phyloP scores from a whole-genome alignment of 2,113 vertebrate species.

The Telmatochromis sp. region DNA sequence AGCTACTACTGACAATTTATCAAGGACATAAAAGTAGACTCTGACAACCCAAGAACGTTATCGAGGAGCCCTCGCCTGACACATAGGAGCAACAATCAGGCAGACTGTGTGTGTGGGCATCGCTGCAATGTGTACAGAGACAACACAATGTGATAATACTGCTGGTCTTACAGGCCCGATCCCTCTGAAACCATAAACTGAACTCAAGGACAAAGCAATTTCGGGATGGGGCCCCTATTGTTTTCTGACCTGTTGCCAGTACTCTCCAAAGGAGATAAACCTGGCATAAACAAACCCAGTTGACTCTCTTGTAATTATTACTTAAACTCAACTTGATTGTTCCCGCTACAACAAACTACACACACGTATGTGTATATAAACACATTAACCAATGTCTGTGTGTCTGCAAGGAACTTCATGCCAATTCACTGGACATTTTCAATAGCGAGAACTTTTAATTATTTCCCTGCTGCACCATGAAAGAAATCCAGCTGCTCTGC shows the following conservation, averaged over 20 bases:
- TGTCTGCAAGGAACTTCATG: constrained; percentile 46
- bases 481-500: constrained; percentile 74
- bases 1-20: not conserved
- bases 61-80: constrained; percentile 19
- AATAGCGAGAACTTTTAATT: constrained; percentile 67
- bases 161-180: constrained; percentile 41
- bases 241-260: constrained; percentile 38
- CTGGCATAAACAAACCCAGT: not conserved
- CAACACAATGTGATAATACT: constrained; percentile 62
- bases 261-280: constrained; percentile 17
- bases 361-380: constrained; percentile 8
- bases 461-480: constrained; percentile 69
- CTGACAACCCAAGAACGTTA: not conserved
- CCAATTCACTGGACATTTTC: constrained; percentile 64
- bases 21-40: not conserved
- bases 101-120: constrained; percentile 28
- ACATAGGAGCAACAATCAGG: constrained; percentile 23
- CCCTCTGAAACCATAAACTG: constrained; percentile 54
- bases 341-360: not conserved
- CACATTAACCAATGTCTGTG: constrained; percentile 23
- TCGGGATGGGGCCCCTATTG: constrained; percentile 34
- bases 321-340: not conserved
- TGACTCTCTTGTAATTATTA: not conserved
- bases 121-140: constrained; percentile 63
- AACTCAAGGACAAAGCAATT: constrained; percentile 48